Conservation (phyloP, 2,113 vertebrate genomes). For the Chaetops frenatus region DNA sequence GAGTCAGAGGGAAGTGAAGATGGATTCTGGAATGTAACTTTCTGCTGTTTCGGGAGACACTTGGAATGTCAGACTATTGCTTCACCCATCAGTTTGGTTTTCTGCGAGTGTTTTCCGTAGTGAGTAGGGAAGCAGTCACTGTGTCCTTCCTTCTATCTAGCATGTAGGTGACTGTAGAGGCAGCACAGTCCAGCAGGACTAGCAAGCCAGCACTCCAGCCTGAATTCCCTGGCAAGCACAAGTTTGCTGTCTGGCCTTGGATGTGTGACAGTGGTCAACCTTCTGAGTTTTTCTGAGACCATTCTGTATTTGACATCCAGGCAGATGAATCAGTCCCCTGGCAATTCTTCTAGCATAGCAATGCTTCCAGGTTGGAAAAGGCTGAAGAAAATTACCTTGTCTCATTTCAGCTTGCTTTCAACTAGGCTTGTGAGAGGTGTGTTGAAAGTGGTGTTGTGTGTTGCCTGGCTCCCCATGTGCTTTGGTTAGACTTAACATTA, state of each 20-base stretch:
- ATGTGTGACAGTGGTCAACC: neutral
- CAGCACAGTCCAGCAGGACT: neutral
- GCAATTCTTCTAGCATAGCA: neutral
- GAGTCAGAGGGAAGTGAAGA: neutral
- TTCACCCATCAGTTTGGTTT: neutral
- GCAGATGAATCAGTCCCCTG: neutral
- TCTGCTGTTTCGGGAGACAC: neutral
- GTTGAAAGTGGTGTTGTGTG: neutral
- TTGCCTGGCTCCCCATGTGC: rapidly evolving
- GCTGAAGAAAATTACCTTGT: neutral
- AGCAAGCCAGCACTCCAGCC: neutral
- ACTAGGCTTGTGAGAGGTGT: neutral
- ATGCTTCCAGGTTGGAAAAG: neutral
- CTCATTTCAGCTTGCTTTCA: neutral
- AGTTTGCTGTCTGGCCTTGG: neutral
- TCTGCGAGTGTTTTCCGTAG: neutral
- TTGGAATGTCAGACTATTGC: neutral
- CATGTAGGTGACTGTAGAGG: neutral
- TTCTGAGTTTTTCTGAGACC: neutral
- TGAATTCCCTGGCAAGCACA: neutral
- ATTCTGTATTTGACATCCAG: neutral
- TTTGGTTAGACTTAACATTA: neutral
- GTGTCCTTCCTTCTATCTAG: neutral
- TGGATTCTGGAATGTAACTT: neutral
- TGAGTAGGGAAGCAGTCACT: neutral